These are phyloP conservation scores for Microcaecilia unicolor DNA, from an alignment of 2,797 vertebrate species.

Conservation along the genomic window DNA sequence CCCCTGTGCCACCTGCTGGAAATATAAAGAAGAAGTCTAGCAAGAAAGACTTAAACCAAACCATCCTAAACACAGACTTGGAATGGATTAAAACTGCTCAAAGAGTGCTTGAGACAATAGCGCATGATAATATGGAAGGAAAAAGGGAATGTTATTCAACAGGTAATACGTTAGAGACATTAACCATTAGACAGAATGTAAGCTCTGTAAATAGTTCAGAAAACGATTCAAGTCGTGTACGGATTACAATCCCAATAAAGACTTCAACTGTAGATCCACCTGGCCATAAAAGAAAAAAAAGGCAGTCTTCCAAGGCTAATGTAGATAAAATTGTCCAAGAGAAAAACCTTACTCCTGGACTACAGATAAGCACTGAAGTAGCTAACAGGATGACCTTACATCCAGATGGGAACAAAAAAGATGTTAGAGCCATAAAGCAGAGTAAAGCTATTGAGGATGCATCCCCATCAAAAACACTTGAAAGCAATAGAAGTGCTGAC, in stretches of 20 bases:
- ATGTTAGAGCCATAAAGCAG: conserved; percentile 41
- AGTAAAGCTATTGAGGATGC: conserved; percentile 45
- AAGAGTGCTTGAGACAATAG: conserved; percentile 67
- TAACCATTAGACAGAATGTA: conserved; percentile 53
- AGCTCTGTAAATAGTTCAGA: conserved; percentile 42
- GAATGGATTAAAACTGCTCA: conserved; percentile 77
- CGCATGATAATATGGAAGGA: conserved; percentile 58
- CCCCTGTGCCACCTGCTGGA: conserved; percentile 66
- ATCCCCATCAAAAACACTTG: conserved; percentile 33
- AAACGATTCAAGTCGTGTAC: conserved; percentile 48
- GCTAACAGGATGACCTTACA: conserved; percentile 36
- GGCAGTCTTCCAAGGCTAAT: conserved; percentile 63
- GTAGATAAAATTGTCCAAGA: conserved; percentile 61
- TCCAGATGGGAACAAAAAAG: conserved; percentile 48
- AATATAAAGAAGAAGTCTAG: conserved; percentile 83
- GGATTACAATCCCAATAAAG: conserved; percentile 61
- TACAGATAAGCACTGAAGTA: conserved; percentile 39
- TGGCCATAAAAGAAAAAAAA: conserved; percentile 66
- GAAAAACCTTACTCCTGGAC: conserved; percentile 40
- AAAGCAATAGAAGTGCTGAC: conserved; percentile 30
- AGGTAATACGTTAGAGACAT: conserved; percentile 32
- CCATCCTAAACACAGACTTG: conserved; percentile 58
- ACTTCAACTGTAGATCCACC: conserved; percentile 34
- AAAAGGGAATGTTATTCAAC: conserved; percentile 54
- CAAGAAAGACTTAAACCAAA: conserved; percentile 76